Evolutionary conservation across 2,888 invertebrate genomes (phyloP).

Genomic region (Crioceris asparagi): DNA sequence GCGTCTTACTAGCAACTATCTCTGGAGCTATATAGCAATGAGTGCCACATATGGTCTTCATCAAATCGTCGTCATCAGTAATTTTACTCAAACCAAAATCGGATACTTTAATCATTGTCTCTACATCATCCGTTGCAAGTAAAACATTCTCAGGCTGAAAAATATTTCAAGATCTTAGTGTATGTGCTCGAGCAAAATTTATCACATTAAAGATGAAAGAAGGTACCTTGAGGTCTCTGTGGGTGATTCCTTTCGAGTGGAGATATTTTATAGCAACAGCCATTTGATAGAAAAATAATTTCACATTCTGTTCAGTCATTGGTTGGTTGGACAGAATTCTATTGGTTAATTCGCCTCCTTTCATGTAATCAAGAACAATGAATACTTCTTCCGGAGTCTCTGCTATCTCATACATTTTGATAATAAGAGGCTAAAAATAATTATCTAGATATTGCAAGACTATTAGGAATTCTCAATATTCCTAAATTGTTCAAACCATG

Average conservation of each 20-base stretch:
- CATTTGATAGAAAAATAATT: conserved; percentile 78
- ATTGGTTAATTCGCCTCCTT: conserved; percentile 79
- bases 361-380: conserved; percentile 78
- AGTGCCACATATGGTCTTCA: conserved; percentile 87
- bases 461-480: too few relatives aligned
- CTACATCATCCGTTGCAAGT: conserved; percentile 45
- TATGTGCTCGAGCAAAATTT: background rate
- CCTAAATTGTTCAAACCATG: too few relatives aligned
- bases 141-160: conserved; percentile 68
- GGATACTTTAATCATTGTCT: conserved; percentile 64
- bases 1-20: conserved; percentile 48
- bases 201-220: background rate
- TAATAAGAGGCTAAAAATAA: conserved; percentile 62
- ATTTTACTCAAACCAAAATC: conserved; percentile 91
- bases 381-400: conserved; percentile 66
- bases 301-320: conserved; percentile 58
- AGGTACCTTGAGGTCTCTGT: conserved; percentile 60
- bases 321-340: conserved; percentile 46
- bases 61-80: conserved; percentile 61
- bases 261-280: conserved; percentile 74
- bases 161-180: too few relatives aligned
- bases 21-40: conserved; percentile 86
- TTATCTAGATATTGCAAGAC: background rate
- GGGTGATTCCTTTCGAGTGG: conserved; percentile 67
- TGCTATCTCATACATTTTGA: conserved; percentile 68